Evolutionary conservation across 2,888 invertebrate genomes (phyloP).

Genomic region (Nematopogon swammerdamellus): DNA sequence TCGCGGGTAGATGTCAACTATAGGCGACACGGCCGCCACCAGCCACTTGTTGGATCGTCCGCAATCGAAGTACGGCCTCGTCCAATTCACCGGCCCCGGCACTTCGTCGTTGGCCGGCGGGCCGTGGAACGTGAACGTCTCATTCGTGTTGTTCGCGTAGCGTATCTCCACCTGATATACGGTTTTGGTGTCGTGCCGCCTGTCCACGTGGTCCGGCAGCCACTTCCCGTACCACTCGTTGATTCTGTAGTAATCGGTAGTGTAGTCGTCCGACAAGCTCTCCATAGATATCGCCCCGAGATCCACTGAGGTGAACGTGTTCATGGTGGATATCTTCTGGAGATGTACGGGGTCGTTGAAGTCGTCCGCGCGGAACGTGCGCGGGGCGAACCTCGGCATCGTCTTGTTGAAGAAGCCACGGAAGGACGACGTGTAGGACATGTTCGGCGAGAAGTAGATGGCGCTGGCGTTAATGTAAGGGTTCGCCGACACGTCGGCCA

Average conservation of each 20-base stretch:
- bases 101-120: slow-evolving; percentile 88
- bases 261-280: slow-evolving; percentile 82
- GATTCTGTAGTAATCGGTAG: slow-evolving; percentile 83
- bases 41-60: slow-evolving; percentile 95
- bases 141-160: slow-evolving; percentile 92
- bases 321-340: slow-evolving; percentile 91
- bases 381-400: slow-evolving; percentile 89
- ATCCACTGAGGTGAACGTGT: slow-evolving; percentile 85
- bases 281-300: slow-evolving; percentile 80
- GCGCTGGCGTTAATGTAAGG: slow-evolving; percentile 90
- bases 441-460: slow-evolving; percentile 91
- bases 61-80: slow-evolving; percentile 94
- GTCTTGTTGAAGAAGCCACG: slow-evolving; percentile 96
- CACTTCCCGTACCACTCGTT: slow-evolving; percentile 93
- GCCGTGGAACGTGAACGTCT: slow-evolving; percentile 94
- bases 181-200: slow-evolving; percentile 86
- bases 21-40: slow-evolving; percentile 89
- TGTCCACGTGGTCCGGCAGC: slow-evolving; percentile 83
- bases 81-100: slow-evolving; percentile 92
- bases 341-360: slow-evolving; percentile 94
- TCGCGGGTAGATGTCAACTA: slow-evolving; percentile 92
- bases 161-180: slow-evolving; percentile 92
- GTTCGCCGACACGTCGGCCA: slow-evolving; percentile 93
- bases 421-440: slow-evolving; percentile 92
- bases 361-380: slow-evolving; percentile 88